Conservation (phyloP, 2,888 invertebrate species). For the Oxycera nigricornis region DNA sequence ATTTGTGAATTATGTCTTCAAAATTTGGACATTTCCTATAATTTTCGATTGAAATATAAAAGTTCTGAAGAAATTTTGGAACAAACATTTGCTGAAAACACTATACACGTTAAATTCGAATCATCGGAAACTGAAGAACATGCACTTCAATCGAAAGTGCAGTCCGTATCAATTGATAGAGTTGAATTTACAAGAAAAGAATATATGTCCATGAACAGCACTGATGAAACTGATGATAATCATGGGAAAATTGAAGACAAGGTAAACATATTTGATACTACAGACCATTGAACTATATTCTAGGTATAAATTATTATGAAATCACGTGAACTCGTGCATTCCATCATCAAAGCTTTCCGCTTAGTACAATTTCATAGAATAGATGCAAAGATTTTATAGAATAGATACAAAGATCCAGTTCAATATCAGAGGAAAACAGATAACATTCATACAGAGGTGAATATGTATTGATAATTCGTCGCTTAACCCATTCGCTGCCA, state of each 20-base stretch:
- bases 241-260: not conserved
- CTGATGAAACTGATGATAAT: not conserved
- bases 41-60: constrained; percentile 18
- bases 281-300: too few species aligned
- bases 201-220: not conserved
- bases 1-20: constrained; percentile 7
- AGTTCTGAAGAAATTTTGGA: not conserved
- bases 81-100: not conserved
- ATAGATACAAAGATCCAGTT: too few species aligned
- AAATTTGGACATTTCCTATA: not conserved
- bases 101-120: not conserved
- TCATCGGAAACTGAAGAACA: not conserved
- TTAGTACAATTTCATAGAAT: too few species aligned
- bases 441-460: too few species aligned
- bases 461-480: too few species aligned
- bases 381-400: too few species aligned
- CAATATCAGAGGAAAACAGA: too few species aligned
- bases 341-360: too few species aligned
- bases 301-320: too few species aligned
- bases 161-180: not conserved
- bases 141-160: not conserved
- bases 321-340: too few species aligned
- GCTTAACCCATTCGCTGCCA: too few species aligned
- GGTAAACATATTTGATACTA: not conserved
- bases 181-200: not conserved